Evolutionary conservation across 1,140 invertebrate genomes (phyloP).

Genomic region (Chlorops oryzae): DNA sequence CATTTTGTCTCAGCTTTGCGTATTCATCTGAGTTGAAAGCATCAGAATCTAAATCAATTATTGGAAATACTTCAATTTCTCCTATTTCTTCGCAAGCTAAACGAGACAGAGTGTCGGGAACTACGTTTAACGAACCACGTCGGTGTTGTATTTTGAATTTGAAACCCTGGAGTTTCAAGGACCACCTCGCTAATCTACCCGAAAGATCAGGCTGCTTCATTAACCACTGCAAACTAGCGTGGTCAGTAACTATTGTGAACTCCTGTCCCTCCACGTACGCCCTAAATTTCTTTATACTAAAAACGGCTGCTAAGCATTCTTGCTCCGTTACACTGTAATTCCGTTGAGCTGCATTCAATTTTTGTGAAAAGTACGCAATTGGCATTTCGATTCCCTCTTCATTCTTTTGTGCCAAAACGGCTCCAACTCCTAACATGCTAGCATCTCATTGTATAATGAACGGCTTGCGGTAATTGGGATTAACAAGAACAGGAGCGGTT

Average conservation of each 20-base stretch:
- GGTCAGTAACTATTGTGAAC: constrained; percentile 44
- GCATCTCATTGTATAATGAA: constrained; percentile 16
- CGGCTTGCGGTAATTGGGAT: constrained; percentile 18
- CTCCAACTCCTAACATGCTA: constrained; percentile 3
- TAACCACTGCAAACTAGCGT: constrained; percentile 23
- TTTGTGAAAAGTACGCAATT: constrained; percentile 7
- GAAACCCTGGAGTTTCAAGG: constrained; percentile 22
- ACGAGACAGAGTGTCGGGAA: constrained; percentile 38
- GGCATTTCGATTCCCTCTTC: constrained; percentile 5
- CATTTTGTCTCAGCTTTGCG: neutral
- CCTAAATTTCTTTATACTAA: constrained; percentile 8
- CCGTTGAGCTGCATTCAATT: constrained; percentile 10
- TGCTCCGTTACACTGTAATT: constrained; percentile 10
- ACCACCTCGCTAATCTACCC: constrained; percentile 35
- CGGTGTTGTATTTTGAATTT: constrained; percentile 41
- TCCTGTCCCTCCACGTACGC: constrained; percentile 23
- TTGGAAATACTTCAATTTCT: neutral
- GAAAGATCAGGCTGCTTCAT: constrained; percentile 24
- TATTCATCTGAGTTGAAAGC: neutral
- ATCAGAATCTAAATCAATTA: constrained; percentile 5
- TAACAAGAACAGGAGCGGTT: constrained; percentile 6
- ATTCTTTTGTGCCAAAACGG: constrained; percentile 5
- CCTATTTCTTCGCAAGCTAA: constrained; percentile 7
- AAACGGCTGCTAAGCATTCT: constrained; percentile 9
- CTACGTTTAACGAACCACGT: constrained; percentile 34